A percentile compares a stretch with the other conserved stretches of the same genome.
Evolutionary conservation across 2,113 vertebrate genomes (phyloP).

Genomic region (Dromiciops gliroides): DNA sequence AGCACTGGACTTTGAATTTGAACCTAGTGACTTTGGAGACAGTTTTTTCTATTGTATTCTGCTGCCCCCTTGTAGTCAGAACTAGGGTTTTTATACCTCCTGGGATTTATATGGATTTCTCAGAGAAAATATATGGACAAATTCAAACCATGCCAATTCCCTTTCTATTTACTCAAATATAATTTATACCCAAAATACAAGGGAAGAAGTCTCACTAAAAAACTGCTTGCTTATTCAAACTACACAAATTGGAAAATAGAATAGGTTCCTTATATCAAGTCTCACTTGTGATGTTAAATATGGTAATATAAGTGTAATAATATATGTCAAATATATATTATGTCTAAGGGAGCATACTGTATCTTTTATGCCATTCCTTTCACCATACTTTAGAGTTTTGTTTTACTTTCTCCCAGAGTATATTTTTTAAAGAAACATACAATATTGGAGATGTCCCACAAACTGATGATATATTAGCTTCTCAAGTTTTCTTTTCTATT

Average conservation of each 20-base stretch:
- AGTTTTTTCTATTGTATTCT: neutral
- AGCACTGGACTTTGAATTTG: neutral
- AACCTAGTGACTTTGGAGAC: neutral
- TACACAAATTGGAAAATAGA: neutral
- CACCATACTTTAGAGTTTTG: neutral
- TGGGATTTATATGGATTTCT: neutral
- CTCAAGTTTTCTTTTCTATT: neutral
- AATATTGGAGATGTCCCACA: conserved; percentile 6
- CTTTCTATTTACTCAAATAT: neutral
- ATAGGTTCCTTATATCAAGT: neutral
- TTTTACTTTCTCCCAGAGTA: conserved; percentile 10
- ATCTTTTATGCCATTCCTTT: neutral
- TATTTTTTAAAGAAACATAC: neutral
- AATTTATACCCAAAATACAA: neutral
- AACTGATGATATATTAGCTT: neutral
- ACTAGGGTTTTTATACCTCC: neutral
- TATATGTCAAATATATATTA: neutral
- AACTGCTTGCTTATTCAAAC: neutral
- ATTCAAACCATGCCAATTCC: neutral
- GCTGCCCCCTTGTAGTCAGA: neutral
- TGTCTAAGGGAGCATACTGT: neutral
- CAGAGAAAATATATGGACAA: neutral
- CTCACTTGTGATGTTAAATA: neutral
- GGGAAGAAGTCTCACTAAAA: neutral
- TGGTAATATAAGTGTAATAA: neutral